These are phyloP conservation scores for Arothron firmamentum DNA, from an alignment of 2,113 vertebrate genomes.

Conservation along the genomic window DNA sequence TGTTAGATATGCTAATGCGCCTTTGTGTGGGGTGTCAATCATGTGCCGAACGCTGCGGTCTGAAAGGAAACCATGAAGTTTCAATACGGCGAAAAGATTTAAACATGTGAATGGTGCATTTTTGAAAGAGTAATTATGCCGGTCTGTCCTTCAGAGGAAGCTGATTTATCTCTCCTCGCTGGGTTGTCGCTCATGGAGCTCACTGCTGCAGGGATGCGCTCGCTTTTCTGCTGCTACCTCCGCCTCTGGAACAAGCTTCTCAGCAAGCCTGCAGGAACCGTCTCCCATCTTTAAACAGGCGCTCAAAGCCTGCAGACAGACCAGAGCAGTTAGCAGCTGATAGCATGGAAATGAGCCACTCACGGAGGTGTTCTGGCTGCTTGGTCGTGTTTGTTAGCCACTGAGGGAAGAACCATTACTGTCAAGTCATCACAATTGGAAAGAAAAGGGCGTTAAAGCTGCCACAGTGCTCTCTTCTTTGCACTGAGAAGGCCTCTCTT, in stretches of 20 bases:
- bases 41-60: constrained; percentile 1
- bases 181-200: too few relatives aligned
- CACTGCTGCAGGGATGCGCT: too few relatives aligned
- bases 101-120: background rate
- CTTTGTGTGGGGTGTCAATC: constrained; percentile 3
- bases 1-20: background rate
- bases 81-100: background rate
- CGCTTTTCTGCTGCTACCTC: too few relatives aligned
- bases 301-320: too few relatives aligned
- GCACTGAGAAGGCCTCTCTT: background rate
- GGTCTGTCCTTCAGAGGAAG: too few relatives aligned
- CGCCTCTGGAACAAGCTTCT: too few relatives aligned
- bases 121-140: too few relatives aligned
- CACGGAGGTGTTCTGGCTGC: background rate
- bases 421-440: background rate
- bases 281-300: too few relatives aligned
- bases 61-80: background rate
- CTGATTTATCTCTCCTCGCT: too few relatives aligned
- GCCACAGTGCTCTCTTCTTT: background rate
- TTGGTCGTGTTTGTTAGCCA: background rate
- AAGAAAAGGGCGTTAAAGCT: background rate
- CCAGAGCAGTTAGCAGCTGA: too few relatives aligned
- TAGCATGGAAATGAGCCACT: background rate
- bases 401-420: background rate
- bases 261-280: too few relatives aligned